Evolutionary conservation across 2,888 invertebrate species (phyloP).

Genomic region (Clitarchus hookeri): DNA sequence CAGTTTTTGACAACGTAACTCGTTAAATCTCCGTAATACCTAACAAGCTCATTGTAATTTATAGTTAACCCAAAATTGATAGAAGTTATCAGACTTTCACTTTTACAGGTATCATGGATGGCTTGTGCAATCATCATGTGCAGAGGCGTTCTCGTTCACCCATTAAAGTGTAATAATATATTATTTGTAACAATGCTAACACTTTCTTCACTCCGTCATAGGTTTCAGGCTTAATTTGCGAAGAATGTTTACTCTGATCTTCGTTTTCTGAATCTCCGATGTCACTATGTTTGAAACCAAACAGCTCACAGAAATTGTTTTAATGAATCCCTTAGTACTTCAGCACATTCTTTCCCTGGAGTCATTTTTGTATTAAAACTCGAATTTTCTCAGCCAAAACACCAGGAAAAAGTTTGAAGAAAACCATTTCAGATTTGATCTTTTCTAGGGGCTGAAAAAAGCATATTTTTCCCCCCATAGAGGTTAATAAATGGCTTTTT

Average conservation of each 20-base stretch:
- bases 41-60: constrained; percentile 5
- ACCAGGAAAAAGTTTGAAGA: background rate
- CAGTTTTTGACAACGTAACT: background rate
- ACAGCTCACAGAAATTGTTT: background rate
- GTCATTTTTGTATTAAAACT: background rate
- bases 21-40: background rate
- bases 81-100: too few species aligned
- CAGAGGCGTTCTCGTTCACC: too few species aligned
- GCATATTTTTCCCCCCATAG: background rate
- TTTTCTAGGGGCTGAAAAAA: background rate
- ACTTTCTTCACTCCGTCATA: too few species aligned
- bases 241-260: background rate
- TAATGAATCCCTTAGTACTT: background rate
- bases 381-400: background rate
- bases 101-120: background rate
- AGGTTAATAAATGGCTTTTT: background rate
- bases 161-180: too few species aligned
- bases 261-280: background rate
- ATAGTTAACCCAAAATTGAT: too few species aligned
- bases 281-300: background rate
- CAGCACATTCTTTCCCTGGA: background rate
- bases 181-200: too few species aligned
- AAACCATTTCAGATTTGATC: background rate
- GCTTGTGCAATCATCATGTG: background rate
- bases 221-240: background rate